phyloP scores from a whole-genome alignment of 23 tunicate genomes.

The Styela clava region DNA sequence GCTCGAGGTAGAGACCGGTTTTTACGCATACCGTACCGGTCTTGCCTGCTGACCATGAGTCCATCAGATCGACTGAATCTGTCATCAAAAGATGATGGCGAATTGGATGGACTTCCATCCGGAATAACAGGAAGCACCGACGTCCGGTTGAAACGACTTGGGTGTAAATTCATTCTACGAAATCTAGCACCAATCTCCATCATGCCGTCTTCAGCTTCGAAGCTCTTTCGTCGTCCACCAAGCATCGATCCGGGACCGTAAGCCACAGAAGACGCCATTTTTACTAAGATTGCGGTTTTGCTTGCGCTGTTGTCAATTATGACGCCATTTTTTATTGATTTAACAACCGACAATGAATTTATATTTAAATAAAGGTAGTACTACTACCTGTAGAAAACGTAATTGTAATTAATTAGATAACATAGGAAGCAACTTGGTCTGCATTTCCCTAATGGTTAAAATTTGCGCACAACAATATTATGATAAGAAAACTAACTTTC shows the following conservation, averaged over 20 bases:
- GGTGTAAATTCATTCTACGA: neutral
- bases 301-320: no score
- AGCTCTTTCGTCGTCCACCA: conserved; percentile 41
- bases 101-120: neutral
- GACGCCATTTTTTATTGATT: no score
- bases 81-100: neutral
- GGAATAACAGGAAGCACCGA: conserved; percentile 5
- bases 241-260: conserved; percentile 11
- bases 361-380: no score
- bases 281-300: no score
- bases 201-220: conserved; percentile 60
- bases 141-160: neutral
- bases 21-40: neutral
- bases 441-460: no score
- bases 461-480: no score
- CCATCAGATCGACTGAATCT: conserved; percentile 17
- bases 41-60: neutral
- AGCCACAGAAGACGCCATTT: neutral
- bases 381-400: no score
- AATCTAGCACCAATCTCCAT: neutral
- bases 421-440: no score
- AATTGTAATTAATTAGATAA: no score
- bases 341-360: no score
- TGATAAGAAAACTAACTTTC: no score
- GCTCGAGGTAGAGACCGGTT: conserved; percentile 32